Evolutionary conservation across 2,888 invertebrate species (phyloP), one percentile per base, ranked within the genome.

Genomic region (Saturnia japonica): DNA sequence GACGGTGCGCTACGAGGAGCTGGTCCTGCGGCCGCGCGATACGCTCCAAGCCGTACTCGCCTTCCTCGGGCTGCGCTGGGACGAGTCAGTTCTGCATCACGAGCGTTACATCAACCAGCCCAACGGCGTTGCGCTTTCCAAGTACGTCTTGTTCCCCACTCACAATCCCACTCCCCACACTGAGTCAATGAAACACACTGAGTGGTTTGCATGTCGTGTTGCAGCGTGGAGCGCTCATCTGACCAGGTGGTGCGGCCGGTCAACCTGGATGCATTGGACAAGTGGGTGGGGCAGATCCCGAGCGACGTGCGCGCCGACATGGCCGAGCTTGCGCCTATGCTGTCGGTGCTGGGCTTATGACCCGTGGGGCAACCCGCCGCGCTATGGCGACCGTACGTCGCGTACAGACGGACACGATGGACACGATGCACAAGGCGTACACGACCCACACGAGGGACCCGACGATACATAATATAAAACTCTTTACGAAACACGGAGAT

Each of bases 201-300:
- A 54, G 43, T 43, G 69, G 54, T 40, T 4, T 25, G 16, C 14
- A 22, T 67, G 9, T 45, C 25, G 68, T 77, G 74, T 91, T 90
- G 71, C 95, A 99, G 99, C 93, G 98, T 98, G 88, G 99, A 99
- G 94, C 96, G 99, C 74, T 99, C 99, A 68, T 99, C 99, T 75
- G 99, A 99, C 95, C 99, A 99, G 95, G 99, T 99, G 82, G 98
- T 99, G 89, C 99, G 99, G 85, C 99, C 99, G 19, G 97, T 99
- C 74, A 99, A 99, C 94, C 95, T 98, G 85, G 99, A 99, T 91
- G 99, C 99, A 68, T 95, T 99, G 76, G 96, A 96, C 82, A 98
- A 98, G 94, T 98, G 98, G 98, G 98, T 97, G 78, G 98, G 97
- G 72, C 95, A 97, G 86, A 95, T 98, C 85, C 98, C 98, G 82